Conservation (phyloP, 2,888 invertebrate genomes). For the Brachylomia viminalis region DNA sequence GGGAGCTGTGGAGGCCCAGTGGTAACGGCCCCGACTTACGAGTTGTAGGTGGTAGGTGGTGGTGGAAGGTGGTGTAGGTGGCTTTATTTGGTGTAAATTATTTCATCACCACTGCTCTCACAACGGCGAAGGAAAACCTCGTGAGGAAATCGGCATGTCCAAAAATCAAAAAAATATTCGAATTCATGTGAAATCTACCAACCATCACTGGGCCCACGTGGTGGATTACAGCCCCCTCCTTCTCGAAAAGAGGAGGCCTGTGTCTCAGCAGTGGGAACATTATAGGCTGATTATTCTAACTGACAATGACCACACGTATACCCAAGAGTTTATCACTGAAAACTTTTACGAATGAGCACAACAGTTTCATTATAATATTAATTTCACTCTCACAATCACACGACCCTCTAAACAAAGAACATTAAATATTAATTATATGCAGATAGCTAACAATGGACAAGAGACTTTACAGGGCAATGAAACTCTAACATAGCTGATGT, state of each 20-base stretch:
- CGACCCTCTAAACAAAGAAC: constrained; percentile 46
- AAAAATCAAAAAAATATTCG: neutral
- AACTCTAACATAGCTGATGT: constrained; percentile 57
- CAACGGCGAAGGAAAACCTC: neutral
- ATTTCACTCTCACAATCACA: constrained; percentile 20
- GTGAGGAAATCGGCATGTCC: neutral
- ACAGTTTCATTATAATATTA: constrained; percentile 12
- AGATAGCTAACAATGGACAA: constrained; percentile 58
- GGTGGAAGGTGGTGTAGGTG: neutral
- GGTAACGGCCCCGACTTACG: neutral
- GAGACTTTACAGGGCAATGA: constrained; percentile 51
- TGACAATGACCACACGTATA: neutral
- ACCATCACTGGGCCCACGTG: neutral
- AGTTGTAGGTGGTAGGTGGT: neutral
- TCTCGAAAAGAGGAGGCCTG: neutral
- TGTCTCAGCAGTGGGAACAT: neutral
- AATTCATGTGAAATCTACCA: neutral
- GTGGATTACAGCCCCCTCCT: neutral
- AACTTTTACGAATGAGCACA: constrained; percentile 16
- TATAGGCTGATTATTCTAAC: neutral
- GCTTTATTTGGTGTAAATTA: neutral
- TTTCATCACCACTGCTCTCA: neutral
- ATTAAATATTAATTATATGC: constrained; percentile 63
- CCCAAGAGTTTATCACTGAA: constrained; percentile 17
- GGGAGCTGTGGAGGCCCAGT: neutral